Percentiles rank a stretch among this genome's conserved stretches.
These are phyloP conservation scores for Selenia dentaria DNA, from an alignment of 2,888 invertebrate species.

Conservation along the genomic window DNA sequence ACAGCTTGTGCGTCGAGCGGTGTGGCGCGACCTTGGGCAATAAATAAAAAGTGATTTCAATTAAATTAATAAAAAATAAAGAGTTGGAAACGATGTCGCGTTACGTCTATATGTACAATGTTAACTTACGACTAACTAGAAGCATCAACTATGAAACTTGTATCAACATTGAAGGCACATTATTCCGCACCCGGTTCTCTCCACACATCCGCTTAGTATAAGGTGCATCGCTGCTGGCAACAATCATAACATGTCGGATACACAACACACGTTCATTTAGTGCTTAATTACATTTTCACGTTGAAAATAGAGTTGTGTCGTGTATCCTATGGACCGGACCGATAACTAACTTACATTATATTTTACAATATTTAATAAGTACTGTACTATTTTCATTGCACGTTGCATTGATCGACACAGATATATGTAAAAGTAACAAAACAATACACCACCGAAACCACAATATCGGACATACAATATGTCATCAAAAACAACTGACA, in stretches of 20 bases:
- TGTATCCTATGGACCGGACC: constrained; percentile 56
- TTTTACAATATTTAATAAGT: constrained; percentile 41
- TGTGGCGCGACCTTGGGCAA: constrained; percentile 61
- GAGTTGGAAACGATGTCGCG: constrained; percentile 67
- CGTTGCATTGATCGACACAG: constrained; percentile 23
- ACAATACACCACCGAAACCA: too few relatives aligned
- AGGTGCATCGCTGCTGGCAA: constrained; percentile 64
- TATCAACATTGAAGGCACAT: constrained; percentile 85
- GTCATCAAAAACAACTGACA: too few relatives aligned
- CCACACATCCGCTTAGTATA: constrained; percentile 60
- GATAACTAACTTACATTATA: constrained; percentile 55
- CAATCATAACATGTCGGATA: too few relatives aligned
- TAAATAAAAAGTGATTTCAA: constrained; percentile 67
- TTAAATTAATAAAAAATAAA: constrained; percentile 80
- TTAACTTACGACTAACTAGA: constrained; percentile 78
- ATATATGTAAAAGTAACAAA: neutral
- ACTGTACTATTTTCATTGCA: constrained; percentile 44
- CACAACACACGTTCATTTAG: constrained; percentile 42
- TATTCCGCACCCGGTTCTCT: constrained; percentile 79
- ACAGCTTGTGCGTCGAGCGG: constrained; percentile 23
- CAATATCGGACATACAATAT: too few relatives aligned
- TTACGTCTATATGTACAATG: constrained; percentile 79
- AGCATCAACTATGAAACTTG: constrained; percentile 82
- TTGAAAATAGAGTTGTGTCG: constrained; percentile 25
- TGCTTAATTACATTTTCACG: constrained; percentile 27